Evolutionary conservation across 2,888 invertebrate species (phyloP), one percentile per base, ranked within the genome.

Genomic region (Hydroisotoma schaefferi): DNA sequence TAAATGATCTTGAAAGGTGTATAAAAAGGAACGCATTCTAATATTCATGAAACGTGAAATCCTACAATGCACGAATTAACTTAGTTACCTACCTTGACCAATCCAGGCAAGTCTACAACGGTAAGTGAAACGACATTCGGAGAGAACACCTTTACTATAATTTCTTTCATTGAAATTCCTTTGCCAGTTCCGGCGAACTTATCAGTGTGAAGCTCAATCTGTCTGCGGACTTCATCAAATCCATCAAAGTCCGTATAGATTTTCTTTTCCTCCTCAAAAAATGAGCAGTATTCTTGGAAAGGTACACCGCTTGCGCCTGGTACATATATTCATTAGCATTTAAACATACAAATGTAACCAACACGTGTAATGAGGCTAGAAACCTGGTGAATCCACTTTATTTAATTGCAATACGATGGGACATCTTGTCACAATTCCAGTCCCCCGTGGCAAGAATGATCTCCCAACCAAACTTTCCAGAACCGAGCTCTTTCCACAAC

Each of bases 41-140:
- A 43, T 12, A 46, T 46, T 46, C 12, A 25, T 22, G 26, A 22
- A 20, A 22, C 20, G 10, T 26, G 15, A 46, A 25, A 25, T 12
- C 12, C 22, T 3, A 26, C n/a, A n/a, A n/a, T n/a, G n/a, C n/a
- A n/a, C 37, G 15, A 33, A 10, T 33, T 12, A 8, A 20, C 10
- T 6, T 20, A 12, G 18, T 12, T 18, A 40, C 54, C 59, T 63
- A 73, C 79, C 82, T 98, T 98, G 43, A 98, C 99, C 63, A 99
- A 89, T 62, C 99, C 99, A 54, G 99, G 99, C 51, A 99, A 81
- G 81, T 99, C 99, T 52, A 99, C 94, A 51, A 99, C 80, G 0
- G 99, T 66, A 54, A 92, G 80, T 77, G 94, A 97, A 54, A 99
- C 91, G 23, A 99, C 97, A 70, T 84, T 84, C 15, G 87, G 85